Evolutionary conservation across 2,797 vertebrate genomes (phyloP), one percentile per base, ranked within the genome.

Genomic region (Clarias platycephalus): DNA sequence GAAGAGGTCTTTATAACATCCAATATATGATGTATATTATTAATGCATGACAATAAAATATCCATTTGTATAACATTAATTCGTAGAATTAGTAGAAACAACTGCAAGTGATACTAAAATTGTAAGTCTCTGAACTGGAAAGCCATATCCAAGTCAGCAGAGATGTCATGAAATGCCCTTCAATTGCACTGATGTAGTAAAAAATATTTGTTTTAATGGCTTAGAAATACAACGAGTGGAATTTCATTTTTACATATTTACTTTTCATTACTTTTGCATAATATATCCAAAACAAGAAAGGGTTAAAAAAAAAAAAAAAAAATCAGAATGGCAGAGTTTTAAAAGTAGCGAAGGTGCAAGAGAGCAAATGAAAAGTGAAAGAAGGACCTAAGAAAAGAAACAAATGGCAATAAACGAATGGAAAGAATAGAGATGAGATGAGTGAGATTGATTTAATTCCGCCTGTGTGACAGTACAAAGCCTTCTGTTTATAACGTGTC

Each of bases 291-390:
- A 37, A 77, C 5, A 78, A 62, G 24, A 79, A 79, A 44, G 24
- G 24, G 16, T 76, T 0, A 76, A 63, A 63, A 40, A n/a, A 63
- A 8, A 76, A 63, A 63, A 40, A n/a, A 63, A 8, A 31, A 63
- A 89, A 87, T 82, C 66, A 70, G 67, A 76, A 87, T 68, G 88
- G 67, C 83, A 75, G 82, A 81, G 84, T 62, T 53, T 63, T 20
- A 77, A 70, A 83, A 83, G 16, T 13, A 55, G 68, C 0, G 60
- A 64, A 85, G 72, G 87, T 80, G 40, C n/a, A 16, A 44, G 85
- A 83, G 58, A 84, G 72, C 28, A 74, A 80, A 16, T 24, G 85
- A 86, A 82, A 85, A 85, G 88, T 87, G 82, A 12, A 77, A 20
- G 82, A 83, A 1, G 60, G 85, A 78, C 34, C 44, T 22, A 64